A percentile compares a stretch with the other conserved stretches of the same genome.
These are phyloP conservation scores for Phaethon lepturus DNA, from an alignment of 2,113 vertebrate genomes.

Conservation along the genomic window DNA sequence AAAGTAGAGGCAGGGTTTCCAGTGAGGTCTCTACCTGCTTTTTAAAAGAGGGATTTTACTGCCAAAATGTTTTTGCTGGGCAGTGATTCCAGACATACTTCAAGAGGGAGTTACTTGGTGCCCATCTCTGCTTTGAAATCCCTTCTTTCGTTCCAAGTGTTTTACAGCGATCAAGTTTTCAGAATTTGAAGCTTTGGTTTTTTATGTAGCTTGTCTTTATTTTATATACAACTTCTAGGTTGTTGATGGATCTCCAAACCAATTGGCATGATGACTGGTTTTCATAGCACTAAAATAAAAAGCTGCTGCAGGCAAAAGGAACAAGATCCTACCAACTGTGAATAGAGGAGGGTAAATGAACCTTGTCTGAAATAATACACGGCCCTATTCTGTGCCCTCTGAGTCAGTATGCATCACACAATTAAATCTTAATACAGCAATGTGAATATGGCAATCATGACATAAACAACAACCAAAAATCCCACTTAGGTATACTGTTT, in stretches of 20 bases:
- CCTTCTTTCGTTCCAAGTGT: not conserved
- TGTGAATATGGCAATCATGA: not conserved
- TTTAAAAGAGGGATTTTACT: slow-evolving; percentile 15
- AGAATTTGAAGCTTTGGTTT: not conserved
- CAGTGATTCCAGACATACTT: not conserved
- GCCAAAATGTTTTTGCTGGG: not conserved
- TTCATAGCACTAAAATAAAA: slow-evolving; percentile 54
- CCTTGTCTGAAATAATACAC: not conserved
- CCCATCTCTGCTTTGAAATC: slow-evolving; percentile 18
- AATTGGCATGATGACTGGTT: slow-evolving; percentile 21
- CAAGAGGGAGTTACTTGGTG: slow-evolving; percentile 27
- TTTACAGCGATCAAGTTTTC: slow-evolving; percentile 39
- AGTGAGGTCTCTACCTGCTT: not conserved
- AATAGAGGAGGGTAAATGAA: not conserved
- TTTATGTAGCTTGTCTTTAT: slow-evolving; percentile 2
- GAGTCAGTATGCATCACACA: not conserved
- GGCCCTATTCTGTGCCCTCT: not conserved
- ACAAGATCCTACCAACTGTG: not conserved
- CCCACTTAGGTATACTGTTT: not conserved
- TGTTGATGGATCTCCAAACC: slow-evolving; percentile 28
- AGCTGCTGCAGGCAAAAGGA: slow-evolving; percentile 31
- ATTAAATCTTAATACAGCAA: not conserved
- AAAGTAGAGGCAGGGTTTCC: not conserved
- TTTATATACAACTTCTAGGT: slow-evolving; percentile 37
- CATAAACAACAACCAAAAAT: not conserved